A percentile compares a stretch with the other conserved stretches of the same genome.
phyloP scores from a whole-genome alignment of 2,113 vertebrate genomes.

The Entomyzon cyanotis region DNA sequence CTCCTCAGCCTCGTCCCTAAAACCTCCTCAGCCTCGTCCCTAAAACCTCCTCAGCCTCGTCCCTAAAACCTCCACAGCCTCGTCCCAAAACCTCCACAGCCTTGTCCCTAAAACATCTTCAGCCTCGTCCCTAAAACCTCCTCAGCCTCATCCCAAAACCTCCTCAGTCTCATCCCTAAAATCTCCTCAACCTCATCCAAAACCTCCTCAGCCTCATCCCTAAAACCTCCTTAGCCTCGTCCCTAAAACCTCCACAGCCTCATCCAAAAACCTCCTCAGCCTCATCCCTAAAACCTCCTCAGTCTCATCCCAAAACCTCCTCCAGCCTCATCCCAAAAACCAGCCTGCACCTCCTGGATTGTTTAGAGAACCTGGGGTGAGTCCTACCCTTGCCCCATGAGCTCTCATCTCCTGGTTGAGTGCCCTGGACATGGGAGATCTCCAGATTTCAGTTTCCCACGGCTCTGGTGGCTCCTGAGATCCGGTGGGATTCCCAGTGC shows the following conservation, averaged over 20 bases:
- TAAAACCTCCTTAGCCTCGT: neutral
- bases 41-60: too few species aligned
- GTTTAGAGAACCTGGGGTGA: rapidly evolving
- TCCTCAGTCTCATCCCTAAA: too few species aligned
- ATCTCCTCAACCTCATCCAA: too few species aligned
- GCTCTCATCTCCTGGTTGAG: neutral
- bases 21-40: neutral
- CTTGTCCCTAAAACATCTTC: neutral
- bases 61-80: neutral
- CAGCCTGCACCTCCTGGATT: rapidly evolving
- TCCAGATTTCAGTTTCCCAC: rapidly evolving
- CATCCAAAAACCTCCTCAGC: too few species aligned
- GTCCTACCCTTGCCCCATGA: rapidly evolving
- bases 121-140: neutral
- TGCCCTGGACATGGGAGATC: rapidly evolving
- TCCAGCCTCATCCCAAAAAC: too few species aligned
- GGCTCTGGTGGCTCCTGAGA: rapidly evolving
- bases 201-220: neutral
- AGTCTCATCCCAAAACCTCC: too few species aligned
- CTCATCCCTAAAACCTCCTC: too few species aligned
- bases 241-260: neutral
- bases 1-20: neutral
- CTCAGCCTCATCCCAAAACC: neutral
- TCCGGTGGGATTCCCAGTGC: rapidly evolving
- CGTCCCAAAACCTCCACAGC: neutral